Base-by-base conservation (phyloP, 2,888 invertebrate genomes). In the Chorisops tibialis region DNA sequence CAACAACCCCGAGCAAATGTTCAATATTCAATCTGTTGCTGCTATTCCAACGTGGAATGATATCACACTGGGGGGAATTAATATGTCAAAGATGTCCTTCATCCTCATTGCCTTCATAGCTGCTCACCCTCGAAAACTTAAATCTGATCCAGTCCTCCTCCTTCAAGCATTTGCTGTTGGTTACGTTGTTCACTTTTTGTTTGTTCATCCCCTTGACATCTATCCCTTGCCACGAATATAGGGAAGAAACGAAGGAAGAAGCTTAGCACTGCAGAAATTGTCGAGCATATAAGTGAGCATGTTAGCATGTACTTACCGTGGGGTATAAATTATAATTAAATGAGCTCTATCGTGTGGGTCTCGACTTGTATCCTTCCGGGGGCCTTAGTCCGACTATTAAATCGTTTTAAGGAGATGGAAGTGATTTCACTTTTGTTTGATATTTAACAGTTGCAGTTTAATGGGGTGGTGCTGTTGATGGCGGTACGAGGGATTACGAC, bases 271-370 rank as follows among this genome's bases (percentile, higher is more conserved):
- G 52, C 52, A 54, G 52, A 54, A 54, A 54, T 41, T 39, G 52
- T 54, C 52, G 39, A 54, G 52, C 18, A 18, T 18, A 11, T 16
- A 18, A 14, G 18, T 2, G 19, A 45, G 18, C 19, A 45, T 19
- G 45, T 45, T 45, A 11, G 11, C 45, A 45, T 45, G 45, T 18
- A 45, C 19, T 19, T 19, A 45, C 45, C 18, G 47, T 47, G 21
- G 47, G 52, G 52, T 41, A 54, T 54, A 54, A 54, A 54, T 54
- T 54, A 54, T 54, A 54, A 54, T 54, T 54, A 54, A 54, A 54
- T 54, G 39, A 54, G 52, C 52, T 54, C 22, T n/a, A 22, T 41
- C 52, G 30, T 30, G 30, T 30, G 30, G 30, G 30, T 30, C 30
- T 30, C 30, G 30, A 9, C 9, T 30, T 30, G 5, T 30, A 30